These are phyloP conservation scores for Melipona quadrifasciata DNA, from an alignment of 1,140 invertebrate species.

Conservation along the genomic window DNA sequence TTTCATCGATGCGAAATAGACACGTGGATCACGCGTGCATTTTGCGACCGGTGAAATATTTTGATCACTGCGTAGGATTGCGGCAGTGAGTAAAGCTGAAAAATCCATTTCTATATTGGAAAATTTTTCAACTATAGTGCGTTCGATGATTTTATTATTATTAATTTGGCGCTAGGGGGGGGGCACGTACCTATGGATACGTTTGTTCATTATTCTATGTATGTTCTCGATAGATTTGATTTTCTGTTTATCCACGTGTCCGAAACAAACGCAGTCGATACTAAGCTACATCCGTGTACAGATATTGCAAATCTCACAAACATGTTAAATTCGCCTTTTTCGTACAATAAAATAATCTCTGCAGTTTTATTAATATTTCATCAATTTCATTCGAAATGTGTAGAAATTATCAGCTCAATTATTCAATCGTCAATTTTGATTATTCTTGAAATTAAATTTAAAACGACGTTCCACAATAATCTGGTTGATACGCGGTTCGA, in stretches of 20 bases:
- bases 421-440: too few species aligned
- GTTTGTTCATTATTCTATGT: neutral
- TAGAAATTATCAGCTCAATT: too few species aligned
- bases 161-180: neutral
- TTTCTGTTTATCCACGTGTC: neutral
- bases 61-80: neutral
- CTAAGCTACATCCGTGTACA: too few species aligned
- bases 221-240: neutral
- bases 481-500: too few species aligned
- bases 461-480: too few species aligned
- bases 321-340: neutral
- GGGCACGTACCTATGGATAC: too few species aligned
- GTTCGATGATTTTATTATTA: neutral
- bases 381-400: too few species aligned
- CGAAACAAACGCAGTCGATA: neutral
- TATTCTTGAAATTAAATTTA: too few species aligned
- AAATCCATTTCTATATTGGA: neutral
- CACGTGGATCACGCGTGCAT: neutral
- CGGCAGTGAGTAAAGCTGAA: neutral
- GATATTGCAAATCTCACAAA: neutral
- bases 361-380: neutral
- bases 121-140: neutral
- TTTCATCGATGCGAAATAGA: neutral
- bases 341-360: neutral
- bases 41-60: neutral